Evolutionary conservation across 2,113 vertebrate genomes (phyloP).

Genomic region (Platysteira castanea): DNA sequence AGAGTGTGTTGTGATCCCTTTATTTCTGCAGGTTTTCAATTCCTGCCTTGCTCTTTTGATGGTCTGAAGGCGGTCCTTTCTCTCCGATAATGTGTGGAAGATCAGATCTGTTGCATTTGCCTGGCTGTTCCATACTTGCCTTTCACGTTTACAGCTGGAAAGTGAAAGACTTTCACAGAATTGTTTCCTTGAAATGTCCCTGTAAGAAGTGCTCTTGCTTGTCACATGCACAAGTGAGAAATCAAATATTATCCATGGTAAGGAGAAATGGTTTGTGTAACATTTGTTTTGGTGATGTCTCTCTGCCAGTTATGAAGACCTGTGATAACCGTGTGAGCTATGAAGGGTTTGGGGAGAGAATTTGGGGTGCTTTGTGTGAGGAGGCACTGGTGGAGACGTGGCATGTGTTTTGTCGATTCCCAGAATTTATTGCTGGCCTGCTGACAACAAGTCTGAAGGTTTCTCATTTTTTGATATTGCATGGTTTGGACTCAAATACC

Average conservation of each 20-base stretch:
- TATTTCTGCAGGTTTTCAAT: no score
- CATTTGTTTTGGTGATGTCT: background rate
- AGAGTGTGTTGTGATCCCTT: background rate
- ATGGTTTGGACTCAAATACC: background rate
- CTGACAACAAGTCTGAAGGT: background rate
- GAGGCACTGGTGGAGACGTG: background rate
- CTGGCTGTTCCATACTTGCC: no score
- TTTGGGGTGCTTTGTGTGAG: background rate
- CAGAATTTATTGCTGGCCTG: background rate
- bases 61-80: background rate
- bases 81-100: background rate
- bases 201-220: background rate
- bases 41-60: background rate
- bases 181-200: background rate
- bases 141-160: background rate
- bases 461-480: background rate
- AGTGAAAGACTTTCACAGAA: background rate
- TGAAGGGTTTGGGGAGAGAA: background rate
- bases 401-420: no score
- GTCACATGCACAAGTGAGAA: background rate
- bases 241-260: background rate
- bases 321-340: background rate
- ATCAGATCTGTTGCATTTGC: background rate
- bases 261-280: no score
- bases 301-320: background rate